Conservation (phyloP, 2,797 vertebrate species). For the Linurgus olivaceus region DNA sequence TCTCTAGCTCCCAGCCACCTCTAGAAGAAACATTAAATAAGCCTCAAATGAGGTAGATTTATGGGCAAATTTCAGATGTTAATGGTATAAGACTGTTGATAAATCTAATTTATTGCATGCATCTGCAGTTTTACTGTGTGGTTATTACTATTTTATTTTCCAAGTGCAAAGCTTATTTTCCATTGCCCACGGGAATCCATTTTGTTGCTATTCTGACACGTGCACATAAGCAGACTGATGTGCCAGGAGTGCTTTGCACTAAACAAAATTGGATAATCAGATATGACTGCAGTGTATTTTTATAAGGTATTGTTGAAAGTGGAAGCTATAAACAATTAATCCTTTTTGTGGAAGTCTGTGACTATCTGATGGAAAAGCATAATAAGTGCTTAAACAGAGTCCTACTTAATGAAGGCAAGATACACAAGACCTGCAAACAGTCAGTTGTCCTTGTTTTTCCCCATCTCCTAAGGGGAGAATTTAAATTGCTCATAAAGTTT, state of each 20-base stretch:
- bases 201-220: constrained; percentile 15
- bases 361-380: constrained; percentile 20
- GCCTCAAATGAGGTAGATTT: constrained; percentile 14
- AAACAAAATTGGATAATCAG: constrained; percentile 36
- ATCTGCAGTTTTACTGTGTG: constrained; percentile 2
- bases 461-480: constrained; percentile 28
- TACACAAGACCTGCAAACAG: constrained; percentile 18
- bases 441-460: constrained; percentile 38
- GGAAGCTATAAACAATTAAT: constrained; percentile 56
- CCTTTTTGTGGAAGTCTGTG: not conserved
- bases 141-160: constrained; percentile 30
- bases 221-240: not conserved
- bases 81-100: not conserved
- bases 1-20: not conserved
- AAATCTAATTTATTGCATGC: not conserved
- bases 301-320: constrained; percentile 45
- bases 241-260: not conserved
- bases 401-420: constrained; percentile 44
- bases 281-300: constrained; percentile 33
- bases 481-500: constrained; percentile 58
- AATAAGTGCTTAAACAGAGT: constrained; percentile 33
- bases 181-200: not conserved
- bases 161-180: constrained; percentile 5
- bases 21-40: constrained; percentile 28
- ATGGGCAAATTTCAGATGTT: not conserved